These are phyloP conservation scores for Cololabis saira DNA, from an alignment of 2,113 vertebrate genomes.

Conservation along the genomic window DNA sequence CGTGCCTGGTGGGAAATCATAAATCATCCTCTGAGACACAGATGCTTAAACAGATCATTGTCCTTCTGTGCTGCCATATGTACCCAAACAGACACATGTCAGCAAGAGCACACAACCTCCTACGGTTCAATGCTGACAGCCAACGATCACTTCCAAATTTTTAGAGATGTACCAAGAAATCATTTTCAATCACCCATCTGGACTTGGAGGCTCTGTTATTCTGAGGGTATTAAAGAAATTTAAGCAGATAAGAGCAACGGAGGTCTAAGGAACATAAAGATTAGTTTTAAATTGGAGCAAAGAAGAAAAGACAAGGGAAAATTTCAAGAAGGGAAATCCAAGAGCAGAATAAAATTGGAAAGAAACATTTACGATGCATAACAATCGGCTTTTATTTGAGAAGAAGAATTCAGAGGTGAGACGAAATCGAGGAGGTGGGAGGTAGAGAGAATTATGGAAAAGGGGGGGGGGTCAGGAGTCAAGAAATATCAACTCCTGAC, in stretches of 20 bases:
- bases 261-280: too few species aligned
- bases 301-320: too few species aligned
- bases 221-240: not conserved
- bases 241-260: too few species aligned
- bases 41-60: slow-evolving; percentile 60
- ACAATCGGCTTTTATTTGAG: slow-evolving; percentile 14
- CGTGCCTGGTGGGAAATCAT: slow-evolving; percentile 33
- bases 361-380: not conserved
- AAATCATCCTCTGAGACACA: slow-evolving; percentile 45
- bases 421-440: too few species aligned
- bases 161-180: not conserved
- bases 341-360: not conserved
- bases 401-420: slow-evolving; percentile 11
- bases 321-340: too few species aligned
- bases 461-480: not conserved
- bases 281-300: too few species aligned
- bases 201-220: not conserved
- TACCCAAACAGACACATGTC: too few species aligned
- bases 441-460: slow-evolving; percentile 5
- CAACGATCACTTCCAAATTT: slow-evolving; percentile 17
- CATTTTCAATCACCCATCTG: not conserved
- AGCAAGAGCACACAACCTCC: not conserved
- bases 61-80: slow-evolving; percentile 27
- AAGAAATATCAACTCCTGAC: slow-evolving; percentile 40
- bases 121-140: not conserved